Percentiles rank a stretch among this genome's conserved stretches.
Conservation (phyloP, 2,113 vertebrate genomes). For the Choloepus hoffmanni region DNA sequence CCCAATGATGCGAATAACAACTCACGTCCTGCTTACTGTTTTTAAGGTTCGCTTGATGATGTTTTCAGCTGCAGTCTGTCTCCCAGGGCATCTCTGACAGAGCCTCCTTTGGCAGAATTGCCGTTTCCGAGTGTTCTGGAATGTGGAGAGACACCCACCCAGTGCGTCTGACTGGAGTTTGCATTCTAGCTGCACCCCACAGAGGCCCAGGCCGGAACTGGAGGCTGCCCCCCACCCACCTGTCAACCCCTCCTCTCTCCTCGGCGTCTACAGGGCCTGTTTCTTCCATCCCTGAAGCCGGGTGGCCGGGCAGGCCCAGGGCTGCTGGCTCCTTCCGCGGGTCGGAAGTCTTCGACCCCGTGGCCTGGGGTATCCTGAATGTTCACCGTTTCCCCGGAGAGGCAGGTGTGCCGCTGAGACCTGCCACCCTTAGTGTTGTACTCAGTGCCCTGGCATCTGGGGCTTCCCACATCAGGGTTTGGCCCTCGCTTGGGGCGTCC, state of each 20-base stretch:
- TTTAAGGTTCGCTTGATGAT: conserved; percentile 81
- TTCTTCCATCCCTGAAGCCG: not conserved
- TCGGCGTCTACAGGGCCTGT: not conserved
- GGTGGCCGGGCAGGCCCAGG: not conserved
- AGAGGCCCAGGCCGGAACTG: not conserved
- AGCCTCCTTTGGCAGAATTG: conserved; percentile 75
- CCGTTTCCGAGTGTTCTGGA: conserved; percentile 75
- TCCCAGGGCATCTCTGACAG: conserved; percentile 74
- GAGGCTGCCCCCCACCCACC: not conserved
- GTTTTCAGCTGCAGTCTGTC: conserved; percentile 82
- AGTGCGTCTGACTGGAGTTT: conserved; percentile 43
- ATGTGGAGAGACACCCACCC: conserved; percentile 68
- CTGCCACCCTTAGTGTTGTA: not conserved
- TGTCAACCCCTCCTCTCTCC: not conserved
- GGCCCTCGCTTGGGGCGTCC: not conserved
- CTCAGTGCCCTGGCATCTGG: no score
- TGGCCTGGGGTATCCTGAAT: not conserved
- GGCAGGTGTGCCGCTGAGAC: not conserved
- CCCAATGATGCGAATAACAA: conserved; percentile 1
- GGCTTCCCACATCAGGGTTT: not conserved
- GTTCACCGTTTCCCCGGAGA: not conserved
- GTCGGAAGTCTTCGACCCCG: not conserved
- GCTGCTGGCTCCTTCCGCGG: no score
- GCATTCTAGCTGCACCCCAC: not conserved
- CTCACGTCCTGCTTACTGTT: not conserved